These are phyloP conservation scores for Spinibarbus caldwelli DNA, from an alignment of 2,797 vertebrate genomes.

Conservation along the genomic window DNA sequence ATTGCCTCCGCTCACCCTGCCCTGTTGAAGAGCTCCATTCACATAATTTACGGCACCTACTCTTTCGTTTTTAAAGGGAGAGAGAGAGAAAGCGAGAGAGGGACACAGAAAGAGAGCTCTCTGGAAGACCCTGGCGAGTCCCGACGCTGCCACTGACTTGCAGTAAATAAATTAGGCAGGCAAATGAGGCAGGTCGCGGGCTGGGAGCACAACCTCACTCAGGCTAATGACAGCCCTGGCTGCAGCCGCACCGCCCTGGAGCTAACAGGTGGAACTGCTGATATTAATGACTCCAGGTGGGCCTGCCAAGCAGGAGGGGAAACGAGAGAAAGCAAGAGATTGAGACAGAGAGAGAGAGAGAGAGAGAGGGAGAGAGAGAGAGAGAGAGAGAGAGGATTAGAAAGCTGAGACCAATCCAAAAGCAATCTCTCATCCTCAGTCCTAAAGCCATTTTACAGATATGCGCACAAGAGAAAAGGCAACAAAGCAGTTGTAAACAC, in stretches of 20 bases:
- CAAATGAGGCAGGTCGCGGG: conserved; percentile 68
- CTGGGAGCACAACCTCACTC: conserved; percentile 67
- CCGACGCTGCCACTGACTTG: conserved; percentile 56
- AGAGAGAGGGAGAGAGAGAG: conserved; percentile 55
- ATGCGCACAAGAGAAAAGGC: conserved; percentile 54
- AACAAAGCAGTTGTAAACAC: conserved; percentile 64
- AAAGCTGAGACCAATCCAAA: conserved; percentile 57
- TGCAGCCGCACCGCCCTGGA: conserved; percentile 60
- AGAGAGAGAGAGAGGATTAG: conserved; percentile 67
- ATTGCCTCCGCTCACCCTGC: conserved; percentile 38
- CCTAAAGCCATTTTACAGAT: conserved; percentile 37
- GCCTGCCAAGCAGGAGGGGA: conserved; percentile 50
- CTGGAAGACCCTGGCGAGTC: conserved; percentile 60
- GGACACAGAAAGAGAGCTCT: conserved; percentile 70
- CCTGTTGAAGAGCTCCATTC: conserved; percentile 44
- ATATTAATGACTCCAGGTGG: conserved; percentile 56
- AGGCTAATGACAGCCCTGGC: conserved; percentile 70
- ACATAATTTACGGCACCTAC: conserved; percentile 33
- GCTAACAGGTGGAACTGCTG: conserved; percentile 61
- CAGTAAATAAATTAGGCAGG: conserved; percentile 77
- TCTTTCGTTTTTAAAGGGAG: conserved; percentile 32
- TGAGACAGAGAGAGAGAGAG: conserved; percentile 52
- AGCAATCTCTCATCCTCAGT: conserved; percentile 36
- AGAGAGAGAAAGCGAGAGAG: conserved; percentile 31
- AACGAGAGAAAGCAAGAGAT: conserved; percentile 26